Percentiles rank a stretch among this genome's conserved stretches.
These are phyloP conservation scores for Calameuta idolon DNA, from an alignment of 2,888 invertebrate genomes.

Conservation along the genomic window DNA sequence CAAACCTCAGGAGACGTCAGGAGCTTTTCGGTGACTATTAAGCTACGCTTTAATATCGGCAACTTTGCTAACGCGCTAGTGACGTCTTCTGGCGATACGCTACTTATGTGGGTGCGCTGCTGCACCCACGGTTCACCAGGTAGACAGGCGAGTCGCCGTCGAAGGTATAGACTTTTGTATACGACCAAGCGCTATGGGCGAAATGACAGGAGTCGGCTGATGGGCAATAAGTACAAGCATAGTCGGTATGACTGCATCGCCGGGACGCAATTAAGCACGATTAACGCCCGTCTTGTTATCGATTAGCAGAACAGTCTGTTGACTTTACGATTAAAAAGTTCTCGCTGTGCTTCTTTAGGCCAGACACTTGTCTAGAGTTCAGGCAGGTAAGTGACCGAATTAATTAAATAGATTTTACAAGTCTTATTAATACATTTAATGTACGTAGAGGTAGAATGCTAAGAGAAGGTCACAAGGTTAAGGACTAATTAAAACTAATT, in stretches of 20 bases:
- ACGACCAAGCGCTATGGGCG: not conserved
- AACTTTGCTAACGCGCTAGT: conserved; percentile 26
- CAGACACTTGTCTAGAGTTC: not conserved
- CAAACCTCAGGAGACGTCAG: conserved; percentile 73
- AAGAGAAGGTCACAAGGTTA: not conserved
- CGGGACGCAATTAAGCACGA: not conserved
- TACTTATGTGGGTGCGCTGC: conserved; percentile 6
- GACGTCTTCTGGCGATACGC: conserved; percentile 31
- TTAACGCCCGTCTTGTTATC: not conserved
- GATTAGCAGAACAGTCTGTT: not conserved
- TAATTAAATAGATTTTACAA: not conserved
- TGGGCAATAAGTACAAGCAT: not conserved
- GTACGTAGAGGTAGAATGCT: not conserved
- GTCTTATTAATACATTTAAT: not conserved
- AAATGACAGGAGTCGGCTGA: not conserved
- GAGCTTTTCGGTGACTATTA: conserved; percentile 74
- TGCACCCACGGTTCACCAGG: not conserved
- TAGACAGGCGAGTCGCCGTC: not conserved
- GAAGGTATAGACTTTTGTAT: not conserved
- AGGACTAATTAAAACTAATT: not conserved
- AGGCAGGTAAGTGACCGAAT: not conserved
- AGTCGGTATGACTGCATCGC: too few species aligned
- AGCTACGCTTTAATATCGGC: conserved; percentile 55
- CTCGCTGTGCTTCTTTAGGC: not conserved
- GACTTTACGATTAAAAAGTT: not conserved